phyloP scores from a whole-genome alignment of 2,797 vertebrate genomes.

The Rhinichthys osculus region DNA sequence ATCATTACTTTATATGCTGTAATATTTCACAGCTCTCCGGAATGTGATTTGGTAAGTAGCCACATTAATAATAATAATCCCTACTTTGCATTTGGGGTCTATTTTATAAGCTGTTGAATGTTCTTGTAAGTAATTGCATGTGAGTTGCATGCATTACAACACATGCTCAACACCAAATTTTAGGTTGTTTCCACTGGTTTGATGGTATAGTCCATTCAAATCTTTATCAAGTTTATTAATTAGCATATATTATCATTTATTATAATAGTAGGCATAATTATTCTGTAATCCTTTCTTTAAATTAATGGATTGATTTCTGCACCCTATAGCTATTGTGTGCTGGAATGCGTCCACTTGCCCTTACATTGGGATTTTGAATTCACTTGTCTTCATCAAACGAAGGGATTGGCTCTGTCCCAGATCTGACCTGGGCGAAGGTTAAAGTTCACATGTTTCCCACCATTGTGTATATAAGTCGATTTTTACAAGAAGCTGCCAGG shows the following conservation, averaged over 20 bases:
- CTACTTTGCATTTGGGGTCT: background rate
- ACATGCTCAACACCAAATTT: background rate
- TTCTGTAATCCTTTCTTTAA: background rate
- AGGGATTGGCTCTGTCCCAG: conserved; percentile 55
- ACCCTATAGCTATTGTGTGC: background rate
- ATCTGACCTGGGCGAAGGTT: conserved; percentile 56
- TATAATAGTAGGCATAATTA: background rate
- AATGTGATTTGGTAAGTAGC: no score
- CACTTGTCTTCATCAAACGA: conserved; percentile 55
- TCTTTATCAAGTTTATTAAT: background rate
- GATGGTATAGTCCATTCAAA: background rate
- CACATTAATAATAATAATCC: background rate
- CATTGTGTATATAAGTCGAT: conserved; percentile 49
- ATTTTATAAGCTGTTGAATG: background rate
- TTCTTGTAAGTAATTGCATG: background rate
- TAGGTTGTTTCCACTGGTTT: background rate
- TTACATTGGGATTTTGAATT: conserved; percentile 45
- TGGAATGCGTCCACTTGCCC: conserved; percentile 9
- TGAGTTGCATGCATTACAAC: background rate
- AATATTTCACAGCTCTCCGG: background rate
- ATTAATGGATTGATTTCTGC: background rate
- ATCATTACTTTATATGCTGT: background rate
- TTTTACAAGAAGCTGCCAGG: conserved; percentile 61
- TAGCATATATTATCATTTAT: background rate
- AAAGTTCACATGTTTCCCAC: conserved; percentile 67